A percentile compares a stretch with the other conserved stretches of the same genome.
Conservation (phyloP, 2,113 vertebrate genomes). For the Otocyon megalotis region DNA sequence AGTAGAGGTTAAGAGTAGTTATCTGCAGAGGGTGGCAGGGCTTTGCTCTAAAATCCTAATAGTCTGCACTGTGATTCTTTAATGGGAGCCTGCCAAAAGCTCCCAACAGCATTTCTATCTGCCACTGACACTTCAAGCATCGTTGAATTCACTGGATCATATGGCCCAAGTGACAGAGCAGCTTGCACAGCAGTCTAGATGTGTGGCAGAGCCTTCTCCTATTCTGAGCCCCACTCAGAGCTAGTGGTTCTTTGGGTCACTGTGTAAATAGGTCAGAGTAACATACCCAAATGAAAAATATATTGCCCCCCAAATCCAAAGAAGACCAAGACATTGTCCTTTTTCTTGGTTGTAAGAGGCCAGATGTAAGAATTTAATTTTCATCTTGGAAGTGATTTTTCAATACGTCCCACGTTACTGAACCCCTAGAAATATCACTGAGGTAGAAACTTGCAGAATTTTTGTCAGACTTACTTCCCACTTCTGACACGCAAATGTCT, state of each 20-base stretch:
- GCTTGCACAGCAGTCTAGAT: neutral
- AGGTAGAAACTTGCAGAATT: neutral
- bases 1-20: neutral
- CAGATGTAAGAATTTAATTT: neutral
- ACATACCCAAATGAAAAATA: neutral
- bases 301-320: neutral
- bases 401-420: neutral
- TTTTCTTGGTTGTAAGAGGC: neutral
- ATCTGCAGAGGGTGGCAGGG: neutral
- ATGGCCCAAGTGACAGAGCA: neutral
- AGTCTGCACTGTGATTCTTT: neutral
- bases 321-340: neutral
- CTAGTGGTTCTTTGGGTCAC: neutral
- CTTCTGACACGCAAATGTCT: neutral
- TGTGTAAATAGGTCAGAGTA: neutral
- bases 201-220: neutral
- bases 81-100: neutral
- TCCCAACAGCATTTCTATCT: neutral
- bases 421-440: neutral
- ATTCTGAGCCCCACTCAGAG: neutral
- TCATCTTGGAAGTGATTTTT: neutral
- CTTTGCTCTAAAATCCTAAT: neutral
- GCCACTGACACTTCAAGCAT: neutral
- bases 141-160: neutral
- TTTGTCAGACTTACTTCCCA: neutral